These are phyloP conservation scores for Ericerus pela DNA, from an alignment of 1,140 invertebrate species.

Conservation along the genomic window DNA sequence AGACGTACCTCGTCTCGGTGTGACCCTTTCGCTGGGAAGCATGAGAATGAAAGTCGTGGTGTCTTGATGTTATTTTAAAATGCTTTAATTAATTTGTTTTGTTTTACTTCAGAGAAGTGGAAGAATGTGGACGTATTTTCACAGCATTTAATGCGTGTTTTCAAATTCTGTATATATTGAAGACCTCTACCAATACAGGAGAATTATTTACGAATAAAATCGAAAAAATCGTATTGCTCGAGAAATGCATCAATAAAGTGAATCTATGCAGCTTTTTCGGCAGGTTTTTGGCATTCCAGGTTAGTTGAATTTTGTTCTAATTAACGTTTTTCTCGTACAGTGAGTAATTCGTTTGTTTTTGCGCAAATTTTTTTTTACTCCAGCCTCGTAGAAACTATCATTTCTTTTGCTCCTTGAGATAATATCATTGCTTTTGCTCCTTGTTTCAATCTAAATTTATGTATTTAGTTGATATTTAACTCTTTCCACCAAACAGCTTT, in stretches of 20 bases:
- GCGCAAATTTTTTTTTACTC: background rate
- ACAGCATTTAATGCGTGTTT: conserved; percentile 13
- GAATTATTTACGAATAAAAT: conserved; percentile 17
- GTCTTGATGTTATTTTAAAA: background rate
- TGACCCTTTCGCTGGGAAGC: background rate
- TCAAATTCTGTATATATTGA: conserved; percentile 13
- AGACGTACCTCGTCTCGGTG: too few relatives aligned
- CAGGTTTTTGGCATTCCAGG: conserved; percentile 16
- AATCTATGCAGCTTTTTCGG: conserved; percentile 17
- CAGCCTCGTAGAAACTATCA: background rate
- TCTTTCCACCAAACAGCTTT: too few relatives aligned
- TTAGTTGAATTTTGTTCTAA: background rate
- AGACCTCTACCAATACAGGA: conserved; percentile 12
- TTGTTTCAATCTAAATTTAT: too few relatives aligned
- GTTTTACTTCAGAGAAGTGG: conserved; percentile 17
- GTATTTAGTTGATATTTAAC: too few relatives aligned
- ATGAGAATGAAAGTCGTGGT: background rate
- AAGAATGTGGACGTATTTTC: conserved; percentile 15
- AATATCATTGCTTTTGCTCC: too few relatives aligned
- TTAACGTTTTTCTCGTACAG: background rate
- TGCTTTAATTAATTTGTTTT: background rate
- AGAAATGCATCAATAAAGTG: conserved; percentile 16
- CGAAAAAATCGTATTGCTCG: conserved; percentile 1
- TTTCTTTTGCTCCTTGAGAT: too few relatives aligned
- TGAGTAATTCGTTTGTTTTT: background rate